These are phyloP conservation scores for Euwallacea fornicatus DNA, from an alignment of 1,140 invertebrate species.

Conservation along the genomic window DNA sequence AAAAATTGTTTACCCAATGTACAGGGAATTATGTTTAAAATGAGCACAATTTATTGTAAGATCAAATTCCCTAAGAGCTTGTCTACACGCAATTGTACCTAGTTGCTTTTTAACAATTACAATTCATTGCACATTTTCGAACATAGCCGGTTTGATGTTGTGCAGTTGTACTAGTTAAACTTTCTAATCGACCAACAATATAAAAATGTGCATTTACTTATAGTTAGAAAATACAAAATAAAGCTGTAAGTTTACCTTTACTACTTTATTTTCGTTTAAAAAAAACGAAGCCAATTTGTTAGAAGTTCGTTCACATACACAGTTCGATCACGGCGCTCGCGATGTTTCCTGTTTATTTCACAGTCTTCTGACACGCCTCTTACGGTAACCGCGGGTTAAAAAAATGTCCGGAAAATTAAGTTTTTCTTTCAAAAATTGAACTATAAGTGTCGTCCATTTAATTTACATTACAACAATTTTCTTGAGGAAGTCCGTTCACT, in stretches of 20 bases:
- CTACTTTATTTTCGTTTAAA: constrained; percentile 30
- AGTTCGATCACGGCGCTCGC: constrained; percentile 20
- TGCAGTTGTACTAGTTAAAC: constrained; percentile 47
- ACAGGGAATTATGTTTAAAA: constrained; percentile 3
- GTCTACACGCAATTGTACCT: no score
- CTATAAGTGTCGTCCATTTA: constrained; percentile 34
- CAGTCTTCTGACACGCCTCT: constrained; percentile 21
- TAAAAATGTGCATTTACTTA: constrained; percentile 44
- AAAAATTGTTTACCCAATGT: constrained; percentile 15
- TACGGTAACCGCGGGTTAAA: constrained; percentile 25
- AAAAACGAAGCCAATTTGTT: constrained; percentile 27
- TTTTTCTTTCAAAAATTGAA: constrained; percentile 27
- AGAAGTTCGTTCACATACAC: constrained; percentile 34
- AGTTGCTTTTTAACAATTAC: no score
- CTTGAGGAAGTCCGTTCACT: constrained; percentile 24
- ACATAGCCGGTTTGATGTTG: constrained; percentile 44
- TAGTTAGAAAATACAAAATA: constrained; percentile 46
- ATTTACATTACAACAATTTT: constrained; percentile 37
- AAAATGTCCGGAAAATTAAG: constrained; percentile 36
- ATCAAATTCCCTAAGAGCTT: no score
- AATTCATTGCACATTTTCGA: constrained; percentile 10
- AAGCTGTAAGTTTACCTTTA: constrained; percentile 23
- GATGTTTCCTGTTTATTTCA: constrained; percentile 26
- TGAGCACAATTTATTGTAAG: no score
- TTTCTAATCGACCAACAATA: constrained; percentile 50